phyloP scores from a whole-genome alignment of 2,797 vertebrate genomes.

The Gymnothorax javanicus region DNA sequence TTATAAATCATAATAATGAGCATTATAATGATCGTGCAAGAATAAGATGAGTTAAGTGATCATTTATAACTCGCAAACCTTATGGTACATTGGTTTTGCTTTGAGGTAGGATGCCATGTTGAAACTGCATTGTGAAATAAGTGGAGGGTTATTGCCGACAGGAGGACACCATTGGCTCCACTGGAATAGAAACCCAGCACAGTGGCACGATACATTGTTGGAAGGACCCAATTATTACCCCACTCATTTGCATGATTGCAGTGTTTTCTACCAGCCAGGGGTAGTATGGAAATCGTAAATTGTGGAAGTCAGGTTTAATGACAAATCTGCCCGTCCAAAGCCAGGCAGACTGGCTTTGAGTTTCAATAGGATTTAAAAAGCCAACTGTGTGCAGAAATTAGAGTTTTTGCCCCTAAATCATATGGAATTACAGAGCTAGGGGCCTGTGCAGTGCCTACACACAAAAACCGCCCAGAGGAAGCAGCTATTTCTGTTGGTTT shows the following conservation, averaged over 20 bases:
- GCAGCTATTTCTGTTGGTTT: slow-evolving; percentile 99
- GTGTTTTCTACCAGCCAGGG: slow-evolving; percentile 66
- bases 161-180: slow-evolving; percentile 48
- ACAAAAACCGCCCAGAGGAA: slow-evolving; percentile 99
- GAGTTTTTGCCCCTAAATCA: slow-evolving; percentile 98
- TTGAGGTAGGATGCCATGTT: background rate
- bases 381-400: slow-evolving; percentile 99
- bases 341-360: slow-evolving; percentile 84
- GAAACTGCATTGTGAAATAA: background rate
- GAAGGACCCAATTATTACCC: slow-evolving; percentile 78
- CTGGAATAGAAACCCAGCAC: slow-evolving; percentile 58
- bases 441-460: slow-evolving; percentile 92
- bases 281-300: slow-evolving; percentile 79
- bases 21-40: too few species aligned
- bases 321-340: slow-evolving; percentile 87
- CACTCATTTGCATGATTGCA: slow-evolving; percentile 82
- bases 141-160: slow-evolving; percentile 56
- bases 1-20: background rate
- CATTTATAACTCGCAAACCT: background rate
- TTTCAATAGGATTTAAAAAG: slow-evolving; percentile 99
- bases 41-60: background rate
- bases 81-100: background rate
- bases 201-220: slow-evolving; percentile 67
- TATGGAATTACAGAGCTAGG: slow-evolving; percentile 99
- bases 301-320: slow-evolving; percentile 91